Evolutionary conservation across 2,888 invertebrate species (phyloP), one percentile per base, ranked within the genome.

Genomic region (Dryomyza anilis): DNA sequence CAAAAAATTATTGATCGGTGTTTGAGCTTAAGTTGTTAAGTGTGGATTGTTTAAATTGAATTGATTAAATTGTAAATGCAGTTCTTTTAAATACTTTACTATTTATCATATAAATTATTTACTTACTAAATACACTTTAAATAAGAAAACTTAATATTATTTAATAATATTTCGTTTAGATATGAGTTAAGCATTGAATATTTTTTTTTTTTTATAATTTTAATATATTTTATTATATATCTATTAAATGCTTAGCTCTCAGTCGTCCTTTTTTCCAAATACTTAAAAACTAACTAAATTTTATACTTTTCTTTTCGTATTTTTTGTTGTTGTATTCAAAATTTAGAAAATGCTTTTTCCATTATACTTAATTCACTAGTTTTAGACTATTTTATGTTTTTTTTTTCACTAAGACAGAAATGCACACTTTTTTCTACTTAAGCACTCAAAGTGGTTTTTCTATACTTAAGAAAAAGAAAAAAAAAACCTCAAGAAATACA

Each of bases 241-340:
- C n/a, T n/a, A n/a, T n/a, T n/a, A n/a, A n/a, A n/a, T n/a, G n/a
- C n/a, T n/a, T n/a, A n/a, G n/a, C 64, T 61, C 71, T 73, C 75
- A 75, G 74, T 76, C 76, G 74, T 76, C 76, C 76, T 76, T 76
- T 76, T 75, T 74, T 74, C 76, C 71, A 69, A 71, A 64, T 45
- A n/a, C n/a, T n/a, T n/a, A 66, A 60, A 55, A 43, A 50, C 58
- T 65, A 59, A 45, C 29, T n/a, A 55, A 16, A 16, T 57, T 36
- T 45, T 39, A 30, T n/a, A 16, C 10, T 27, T 12, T 55, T 14
- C 39, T 25, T n/a, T 39, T 6, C 19, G 14, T 25, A 39, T n/a
- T 7, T n/a, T 52, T 3, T 23, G n/a, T 56, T 56, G 36, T 23
- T 1, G 8, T 46, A 59, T 21, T 45, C 29, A 30, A 46, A 12